Evolutionary conservation across 2,113 vertebrate genomes (phyloP).

Genomic region (Hydrochoerus hydrochaeris): DNA sequence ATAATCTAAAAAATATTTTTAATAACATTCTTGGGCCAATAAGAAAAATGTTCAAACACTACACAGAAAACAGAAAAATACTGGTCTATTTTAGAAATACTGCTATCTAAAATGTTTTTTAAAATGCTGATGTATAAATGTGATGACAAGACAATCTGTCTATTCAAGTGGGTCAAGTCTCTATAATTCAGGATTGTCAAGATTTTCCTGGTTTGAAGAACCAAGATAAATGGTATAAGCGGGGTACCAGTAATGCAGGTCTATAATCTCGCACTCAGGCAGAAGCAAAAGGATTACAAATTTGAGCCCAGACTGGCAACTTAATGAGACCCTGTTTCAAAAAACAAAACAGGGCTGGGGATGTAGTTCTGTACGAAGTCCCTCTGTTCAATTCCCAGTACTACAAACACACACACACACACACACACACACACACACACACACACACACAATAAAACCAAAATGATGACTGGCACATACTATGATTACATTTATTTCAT

Average conservation of each 20-base stretch:
- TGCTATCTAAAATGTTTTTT: slow-evolving; percentile 5
- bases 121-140: not conserved
- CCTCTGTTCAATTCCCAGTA: not conserved
- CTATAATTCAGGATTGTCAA: not conserved
- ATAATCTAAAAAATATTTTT: not conserved
- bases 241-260: not conserved
- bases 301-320: not conserved
- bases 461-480: not conserved
- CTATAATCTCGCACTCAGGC: not conserved
- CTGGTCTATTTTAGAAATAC: not conserved
- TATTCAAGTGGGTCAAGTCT: not conserved
- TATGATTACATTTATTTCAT: not conserved
- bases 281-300: not conserved
- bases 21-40: not conserved
- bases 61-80: slow-evolving; percentile 14
- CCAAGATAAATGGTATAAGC: not conserved
- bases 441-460: not conserved
- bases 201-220: not conserved
- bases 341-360: not conserved
- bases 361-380: not conserved
- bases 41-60: slow-evolving; percentile 8
- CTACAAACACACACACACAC: not conserved
- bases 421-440: not conserved
- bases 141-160: not conserved
- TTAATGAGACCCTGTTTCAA: not conserved